phyloP scores from a whole-genome alignment of 2,113 vertebrate species.

The Copsychus sechellarum region DNA sequence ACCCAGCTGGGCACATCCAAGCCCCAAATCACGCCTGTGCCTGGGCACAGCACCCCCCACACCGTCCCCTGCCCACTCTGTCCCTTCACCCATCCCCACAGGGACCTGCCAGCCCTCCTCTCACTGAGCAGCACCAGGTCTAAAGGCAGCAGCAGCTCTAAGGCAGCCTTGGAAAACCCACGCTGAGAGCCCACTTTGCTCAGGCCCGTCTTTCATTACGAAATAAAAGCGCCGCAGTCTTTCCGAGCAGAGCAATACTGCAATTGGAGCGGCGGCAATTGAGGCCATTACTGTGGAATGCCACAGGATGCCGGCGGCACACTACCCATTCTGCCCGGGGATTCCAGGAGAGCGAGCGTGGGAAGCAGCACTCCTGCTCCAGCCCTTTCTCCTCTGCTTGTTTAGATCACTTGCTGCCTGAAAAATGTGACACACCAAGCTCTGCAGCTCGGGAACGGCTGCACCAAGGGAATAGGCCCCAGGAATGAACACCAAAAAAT shows the following conservation, averaged over 20 bases:
- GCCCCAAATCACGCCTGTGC: neutral
- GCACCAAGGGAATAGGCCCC: accelerated
- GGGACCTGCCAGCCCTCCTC: neutral
- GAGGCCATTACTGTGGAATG: conserved; percentile 25
- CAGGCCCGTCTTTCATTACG: neutral
- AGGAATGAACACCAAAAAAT: accelerated
- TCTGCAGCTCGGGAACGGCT: neutral
- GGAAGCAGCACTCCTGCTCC: neutral
- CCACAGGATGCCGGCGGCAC: neutral
- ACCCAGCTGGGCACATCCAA: neutral
- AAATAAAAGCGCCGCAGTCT: neutral
- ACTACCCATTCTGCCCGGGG: conserved; percentile 40
- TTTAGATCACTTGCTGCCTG: conserved; percentile 43
- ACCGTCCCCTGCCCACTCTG: neutral
- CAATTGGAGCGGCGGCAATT: conserved; percentile 24
- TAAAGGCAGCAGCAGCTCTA: neutral
- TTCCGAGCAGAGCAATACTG: neutral
- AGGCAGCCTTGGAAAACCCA: neutral
- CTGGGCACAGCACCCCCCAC: neutral
- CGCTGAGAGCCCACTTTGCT: neutral
- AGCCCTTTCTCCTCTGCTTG: neutral
- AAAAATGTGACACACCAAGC: neutral
- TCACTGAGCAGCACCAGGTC: neutral
- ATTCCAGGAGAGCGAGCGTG: conserved; percentile 24
- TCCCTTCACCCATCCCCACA: neutral